These are phyloP conservation scores for Austrofundulus limnaeus DNA, from an alignment of 2,113 vertebrate genomes.

Conservation along the genomic window DNA sequence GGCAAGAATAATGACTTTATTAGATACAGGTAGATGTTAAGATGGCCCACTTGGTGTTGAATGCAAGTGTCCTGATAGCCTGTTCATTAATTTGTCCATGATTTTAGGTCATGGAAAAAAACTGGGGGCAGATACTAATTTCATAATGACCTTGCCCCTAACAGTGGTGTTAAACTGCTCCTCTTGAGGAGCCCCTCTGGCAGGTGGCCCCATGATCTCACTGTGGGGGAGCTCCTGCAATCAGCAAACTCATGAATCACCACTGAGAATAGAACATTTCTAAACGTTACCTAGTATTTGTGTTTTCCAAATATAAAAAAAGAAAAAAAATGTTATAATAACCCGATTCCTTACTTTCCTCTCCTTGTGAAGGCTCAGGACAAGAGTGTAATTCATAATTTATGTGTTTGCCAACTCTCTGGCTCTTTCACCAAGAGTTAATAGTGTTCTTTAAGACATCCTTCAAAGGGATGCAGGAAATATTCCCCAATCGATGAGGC, in stretches of 20 bases:
- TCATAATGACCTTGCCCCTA: conserved; percentile 3
- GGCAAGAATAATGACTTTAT: not conserved
- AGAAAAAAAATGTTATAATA: conserved; percentile 5
- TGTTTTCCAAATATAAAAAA: conserved; percentile 38
- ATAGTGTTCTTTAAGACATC: conserved; percentile 43
- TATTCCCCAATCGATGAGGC: conserved; percentile 23
- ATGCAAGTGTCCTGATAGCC: conserved; percentile 1
- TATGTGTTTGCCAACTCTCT: conserved; percentile 51
- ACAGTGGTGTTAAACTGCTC: conserved; percentile 7
- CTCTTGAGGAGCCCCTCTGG: conserved; percentile 18
- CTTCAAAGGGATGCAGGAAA: conserved; percentile 18
- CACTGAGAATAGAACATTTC: conserved; percentile 35
- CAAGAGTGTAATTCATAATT: conserved; percentile 58
- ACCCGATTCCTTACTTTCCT: conserved; percentile 32
- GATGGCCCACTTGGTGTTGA: conserved; percentile 4
- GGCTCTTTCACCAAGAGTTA: conserved; percentile 32
- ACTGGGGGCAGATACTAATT: not conserved
- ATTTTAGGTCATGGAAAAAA: conserved; percentile 7
- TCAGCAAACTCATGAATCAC: conserved; percentile 38
- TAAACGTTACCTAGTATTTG: conserved; percentile 43
- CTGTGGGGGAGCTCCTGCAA: conserved; percentile 25
- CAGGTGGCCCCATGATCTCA: conserved; percentile 22
- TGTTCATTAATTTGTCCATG: conserved; percentile 6
- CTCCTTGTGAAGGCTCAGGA: conserved; percentile 51
- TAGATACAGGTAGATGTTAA: not conserved